Evolutionary conservation across 2,797 vertebrate genomes (phyloP).

Genomic region (Pseudotriccus pelzelni): DNA sequence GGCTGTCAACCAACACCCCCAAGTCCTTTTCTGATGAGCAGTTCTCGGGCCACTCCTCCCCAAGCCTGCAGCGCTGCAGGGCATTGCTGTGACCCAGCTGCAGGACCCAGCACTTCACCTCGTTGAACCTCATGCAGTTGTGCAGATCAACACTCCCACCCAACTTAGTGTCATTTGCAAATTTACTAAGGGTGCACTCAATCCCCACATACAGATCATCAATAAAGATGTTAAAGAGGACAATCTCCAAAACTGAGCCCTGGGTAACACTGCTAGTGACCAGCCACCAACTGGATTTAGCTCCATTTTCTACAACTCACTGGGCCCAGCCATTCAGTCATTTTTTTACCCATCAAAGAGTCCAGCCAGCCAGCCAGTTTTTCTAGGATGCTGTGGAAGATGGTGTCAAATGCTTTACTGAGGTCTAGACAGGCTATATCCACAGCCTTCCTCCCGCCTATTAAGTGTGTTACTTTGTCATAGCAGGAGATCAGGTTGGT

Average conservation of each 20-base stretch:
- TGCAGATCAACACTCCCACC: not conserved
- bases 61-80: no score
- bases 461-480: not conserved
- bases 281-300: not conserved
- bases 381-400: not conserved
- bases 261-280: not conserved
- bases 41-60: no score
- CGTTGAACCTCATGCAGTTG: no score
- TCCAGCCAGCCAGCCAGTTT: not conserved
- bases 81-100: no score
- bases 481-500: not conserved
- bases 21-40: no score
- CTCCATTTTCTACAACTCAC: not conserved
- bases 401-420: not conserved
- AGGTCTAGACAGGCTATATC: fast-evolving
- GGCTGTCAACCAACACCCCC: no score
- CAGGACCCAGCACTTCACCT: no score
- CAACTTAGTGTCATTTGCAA: not conserved
- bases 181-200: not conserved
- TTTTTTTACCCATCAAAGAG: not conserved
- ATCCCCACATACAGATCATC: fast-evolving
- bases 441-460: not conserved
- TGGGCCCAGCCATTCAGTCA: not conserved
- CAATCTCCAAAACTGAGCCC: not conserved
- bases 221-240: not conserved